Conservation (phyloP, 2,113 vertebrate genomes). For the Oncorhynchus mykiss region DNA sequence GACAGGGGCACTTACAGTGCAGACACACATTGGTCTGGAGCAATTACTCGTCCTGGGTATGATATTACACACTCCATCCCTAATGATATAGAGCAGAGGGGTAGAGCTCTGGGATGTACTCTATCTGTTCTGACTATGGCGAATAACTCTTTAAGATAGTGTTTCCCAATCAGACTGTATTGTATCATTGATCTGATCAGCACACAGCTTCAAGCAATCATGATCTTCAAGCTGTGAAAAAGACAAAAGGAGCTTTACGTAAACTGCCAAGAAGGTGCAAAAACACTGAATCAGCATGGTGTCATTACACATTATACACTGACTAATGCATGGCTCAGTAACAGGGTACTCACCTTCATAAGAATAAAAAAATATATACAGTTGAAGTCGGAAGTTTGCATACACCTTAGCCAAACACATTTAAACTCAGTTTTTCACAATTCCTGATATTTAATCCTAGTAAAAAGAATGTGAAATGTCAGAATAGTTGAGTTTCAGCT, state of each 20-base stretch:
- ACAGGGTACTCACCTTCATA: neutral
- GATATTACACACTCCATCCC: slow-evolving; percentile 33
- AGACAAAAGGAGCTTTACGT: neutral
- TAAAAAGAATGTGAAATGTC: too few species aligned
- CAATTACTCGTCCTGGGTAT: slow-evolving; percentile 2
- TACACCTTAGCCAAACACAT: too few species aligned
- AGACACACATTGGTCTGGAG: neutral
- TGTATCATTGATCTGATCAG: neutral
- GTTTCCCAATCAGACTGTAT: neutral
- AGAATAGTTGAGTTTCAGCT: too few species aligned
- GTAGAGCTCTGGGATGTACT: slow-evolving; percentile 25
- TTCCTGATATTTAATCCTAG: too few species aligned
- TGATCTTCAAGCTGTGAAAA: neutral
- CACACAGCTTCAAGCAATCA: slow-evolving; percentile 24
- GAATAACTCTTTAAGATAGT: neutral
- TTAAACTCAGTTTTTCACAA: too few species aligned
- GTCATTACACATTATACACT: neutral
- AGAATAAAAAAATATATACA: too few species aligned
- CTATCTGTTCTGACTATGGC: neutral
- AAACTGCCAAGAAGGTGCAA: neutral
- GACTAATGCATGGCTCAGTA: neutral
- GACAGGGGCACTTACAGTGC: neutral
- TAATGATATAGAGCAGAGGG: slow-evolving; percentile 40
- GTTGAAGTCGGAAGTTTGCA: too few species aligned
- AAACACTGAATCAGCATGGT: neutral